These are phyloP conservation scores for Bambusicola thoracicus DNA, from an alignment of 2,113 vertebrate species.

Conservation along the genomic window DNA sequence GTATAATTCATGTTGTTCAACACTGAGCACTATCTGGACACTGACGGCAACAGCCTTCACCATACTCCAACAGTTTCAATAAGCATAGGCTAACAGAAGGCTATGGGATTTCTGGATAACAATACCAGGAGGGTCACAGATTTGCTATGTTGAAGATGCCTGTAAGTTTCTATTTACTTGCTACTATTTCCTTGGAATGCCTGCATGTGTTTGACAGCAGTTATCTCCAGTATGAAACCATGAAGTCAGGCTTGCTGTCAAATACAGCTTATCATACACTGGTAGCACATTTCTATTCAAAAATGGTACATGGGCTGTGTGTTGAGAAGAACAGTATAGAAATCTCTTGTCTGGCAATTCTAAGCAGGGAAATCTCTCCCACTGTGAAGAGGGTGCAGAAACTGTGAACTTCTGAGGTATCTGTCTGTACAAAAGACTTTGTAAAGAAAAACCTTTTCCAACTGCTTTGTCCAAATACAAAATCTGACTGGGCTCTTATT, in stretches of 20 bases:
- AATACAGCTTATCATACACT: constrained; percentile 29
- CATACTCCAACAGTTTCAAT: neutral
- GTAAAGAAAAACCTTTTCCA: neutral
- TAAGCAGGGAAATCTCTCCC: accelerated
- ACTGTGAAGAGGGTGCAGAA: neutral
- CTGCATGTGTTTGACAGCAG: neutral
- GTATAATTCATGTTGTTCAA: neutral
- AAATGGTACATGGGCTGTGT: neutral
- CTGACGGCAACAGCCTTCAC: neutral
- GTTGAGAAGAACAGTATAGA: neutral
- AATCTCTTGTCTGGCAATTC: neutral
- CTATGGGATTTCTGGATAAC: neutral
- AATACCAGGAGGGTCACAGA: neutral
- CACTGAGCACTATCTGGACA: neutral
- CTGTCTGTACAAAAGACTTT: neutral
- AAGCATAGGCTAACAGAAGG: neutral
- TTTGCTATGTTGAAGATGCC: neutral
- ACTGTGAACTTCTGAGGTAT: neutral
- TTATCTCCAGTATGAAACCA: neutral
- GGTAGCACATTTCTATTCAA: neutral
- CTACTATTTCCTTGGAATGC: constrained; percentile 27
- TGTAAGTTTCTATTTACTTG: neutral
- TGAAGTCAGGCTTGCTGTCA: neutral
- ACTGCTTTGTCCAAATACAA: neutral
- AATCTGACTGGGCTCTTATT: constrained; percentile 10